These are phyloP conservation scores for Drosophila arizonae DNA, from an alignment of 1,140 invertebrate genomes.

Conservation along the genomic window DNA sequence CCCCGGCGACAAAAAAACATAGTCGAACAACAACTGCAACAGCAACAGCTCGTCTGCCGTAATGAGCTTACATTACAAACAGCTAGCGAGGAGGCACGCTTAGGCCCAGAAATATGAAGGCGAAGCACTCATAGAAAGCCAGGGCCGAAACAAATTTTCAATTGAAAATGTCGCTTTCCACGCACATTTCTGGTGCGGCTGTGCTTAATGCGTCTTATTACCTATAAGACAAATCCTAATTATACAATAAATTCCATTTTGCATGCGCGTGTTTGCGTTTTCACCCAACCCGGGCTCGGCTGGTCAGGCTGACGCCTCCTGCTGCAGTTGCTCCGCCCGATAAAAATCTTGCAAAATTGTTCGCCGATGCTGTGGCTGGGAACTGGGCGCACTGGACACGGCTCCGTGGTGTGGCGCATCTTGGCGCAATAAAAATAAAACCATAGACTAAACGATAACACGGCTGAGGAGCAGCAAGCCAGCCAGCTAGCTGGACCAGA, in stretches of 20 bases:
- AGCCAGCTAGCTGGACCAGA: neutral
- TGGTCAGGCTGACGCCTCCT: slow-evolving; percentile 16
- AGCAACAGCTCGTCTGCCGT: slow-evolving; percentile 44
- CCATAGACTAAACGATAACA: slow-evolving; percentile 78
- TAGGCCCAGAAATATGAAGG: slow-evolving; percentile 50
- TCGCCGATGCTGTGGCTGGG: slow-evolving; percentile 40
- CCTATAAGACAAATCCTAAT: slow-evolving; percentile 82
- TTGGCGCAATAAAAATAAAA: slow-evolving; percentile 76
- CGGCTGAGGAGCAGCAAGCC: slow-evolving; percentile 12
- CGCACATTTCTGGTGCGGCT: slow-evolving; percentile 37
- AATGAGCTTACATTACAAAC: slow-evolving; percentile 74
- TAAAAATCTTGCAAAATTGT: slow-evolving; percentile 76
- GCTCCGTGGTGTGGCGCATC: slow-evolving; percentile 47
- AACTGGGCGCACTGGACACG: slow-evolving; percentile 34
- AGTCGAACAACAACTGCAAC: slow-evolving; percentile 12
- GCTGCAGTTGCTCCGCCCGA: slow-evolving; percentile 56
- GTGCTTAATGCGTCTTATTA: slow-evolving; percentile 76
- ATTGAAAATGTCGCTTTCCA: slow-evolving; percentile 39
- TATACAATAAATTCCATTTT: slow-evolving; percentile 82
- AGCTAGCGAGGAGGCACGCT: slow-evolving; percentile 2
- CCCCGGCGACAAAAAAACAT: slow-evolving; percentile 71
- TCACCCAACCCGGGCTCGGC: slow-evolving; percentile 57
- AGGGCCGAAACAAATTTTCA: slow-evolving; percentile 23
- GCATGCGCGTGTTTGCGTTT: slow-evolving; percentile 72
- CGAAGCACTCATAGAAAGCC: slow-evolving; percentile 37